Conservation (phyloP, 2,113 vertebrate species). For the Apteryx mantelli region DNA sequence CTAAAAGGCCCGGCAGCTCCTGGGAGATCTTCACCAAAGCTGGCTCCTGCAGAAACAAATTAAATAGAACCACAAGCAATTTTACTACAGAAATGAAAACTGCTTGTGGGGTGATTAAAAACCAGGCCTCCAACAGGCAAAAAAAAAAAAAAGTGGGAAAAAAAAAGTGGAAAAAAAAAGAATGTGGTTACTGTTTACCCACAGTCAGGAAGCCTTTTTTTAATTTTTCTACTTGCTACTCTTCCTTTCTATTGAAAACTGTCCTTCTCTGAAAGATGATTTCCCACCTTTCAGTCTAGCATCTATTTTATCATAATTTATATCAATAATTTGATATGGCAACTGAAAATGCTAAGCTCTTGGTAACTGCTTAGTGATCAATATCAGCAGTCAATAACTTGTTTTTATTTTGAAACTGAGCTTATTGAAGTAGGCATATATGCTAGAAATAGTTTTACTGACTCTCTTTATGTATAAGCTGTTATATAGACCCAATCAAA, state of each 20-base stretch:
- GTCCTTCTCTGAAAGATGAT: background rate
- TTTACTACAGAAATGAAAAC: constrained; percentile 87
- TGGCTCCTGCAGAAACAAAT: constrained; percentile 86
- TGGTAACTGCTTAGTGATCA: constrained; percentile 50
- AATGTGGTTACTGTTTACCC: constrained; percentile 86
- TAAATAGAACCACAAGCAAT: constrained; percentile 86
- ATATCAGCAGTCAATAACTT: constrained; percentile 46
- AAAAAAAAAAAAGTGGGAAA: constrained; percentile 14
- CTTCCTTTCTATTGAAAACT: constrained; percentile 50
- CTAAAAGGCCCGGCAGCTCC: constrained; percentile 89
- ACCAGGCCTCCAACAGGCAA: constrained; percentile 84
- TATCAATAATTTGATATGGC: constrained; percentile 55
- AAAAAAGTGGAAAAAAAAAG: constrained; percentile 38
- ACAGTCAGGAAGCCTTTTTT: constrained; percentile 83
- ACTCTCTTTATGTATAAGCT: background rate
- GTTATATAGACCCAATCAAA: background rate
- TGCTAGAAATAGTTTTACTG: background rate
- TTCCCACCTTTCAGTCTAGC: background rate
- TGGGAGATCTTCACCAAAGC: constrained; percentile 86
- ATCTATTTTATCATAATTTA: constrained; percentile 30
- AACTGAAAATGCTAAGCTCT: constrained; percentile 58
- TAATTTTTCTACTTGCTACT: constrained; percentile 66
- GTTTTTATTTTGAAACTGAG: constrained; percentile 19
- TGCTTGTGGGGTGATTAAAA: constrained; percentile 87
- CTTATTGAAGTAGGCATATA: constrained; percentile 17